Conservation (phyloP, 2,888 invertebrate species). For the Eulithis testata region DNA sequence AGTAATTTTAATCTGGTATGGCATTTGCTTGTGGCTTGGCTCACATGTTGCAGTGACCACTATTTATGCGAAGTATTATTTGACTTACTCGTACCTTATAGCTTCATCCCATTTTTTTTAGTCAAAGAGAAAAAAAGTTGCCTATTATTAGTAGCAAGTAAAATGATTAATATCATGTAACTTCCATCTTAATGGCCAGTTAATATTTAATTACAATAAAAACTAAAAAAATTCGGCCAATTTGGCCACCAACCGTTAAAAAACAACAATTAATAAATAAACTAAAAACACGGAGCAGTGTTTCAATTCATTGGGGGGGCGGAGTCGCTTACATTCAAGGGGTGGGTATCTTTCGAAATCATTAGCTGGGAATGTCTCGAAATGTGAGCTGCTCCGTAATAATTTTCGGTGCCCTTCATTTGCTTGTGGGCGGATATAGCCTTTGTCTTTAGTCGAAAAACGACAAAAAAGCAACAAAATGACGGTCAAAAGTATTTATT, state of each 20-base stretch:
- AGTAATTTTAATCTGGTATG: conserved; percentile 23
- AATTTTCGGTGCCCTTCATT: conserved; percentile 76
- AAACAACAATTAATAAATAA: conserved; percentile 81
- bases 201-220: conserved; percentile 25
- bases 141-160: too few relatives aligned
- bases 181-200: conserved; percentile 9
- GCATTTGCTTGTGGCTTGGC: conserved; percentile 3
- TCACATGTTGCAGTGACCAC: background rate
- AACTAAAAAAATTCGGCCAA: conserved; percentile 37
- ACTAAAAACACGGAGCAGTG: conserved; percentile 72
- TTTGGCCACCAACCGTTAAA: conserved; percentile 71
- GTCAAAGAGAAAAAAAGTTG: too few relatives aligned
- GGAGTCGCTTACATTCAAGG: conserved; percentile 83
- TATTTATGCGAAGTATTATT: too few relatives aligned
- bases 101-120: too few relatives aligned
- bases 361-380: conserved; percentile 80
- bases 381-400: conserved; percentile 74
- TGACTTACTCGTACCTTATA: too few relatives aligned
- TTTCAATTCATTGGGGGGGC: conserved; percentile 83
- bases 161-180: too few relatives aligned
- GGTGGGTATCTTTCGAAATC: conserved; percentile 82
- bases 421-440: conserved; percentile 77
- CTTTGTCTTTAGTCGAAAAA: conserved; percentile 78
- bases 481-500: conserved; percentile 79
- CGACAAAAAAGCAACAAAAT: conserved; percentile 58